Evolutionary conservation across 2,113 vertebrate genomes (phyloP).

Genomic region (Pica pica): DNA sequence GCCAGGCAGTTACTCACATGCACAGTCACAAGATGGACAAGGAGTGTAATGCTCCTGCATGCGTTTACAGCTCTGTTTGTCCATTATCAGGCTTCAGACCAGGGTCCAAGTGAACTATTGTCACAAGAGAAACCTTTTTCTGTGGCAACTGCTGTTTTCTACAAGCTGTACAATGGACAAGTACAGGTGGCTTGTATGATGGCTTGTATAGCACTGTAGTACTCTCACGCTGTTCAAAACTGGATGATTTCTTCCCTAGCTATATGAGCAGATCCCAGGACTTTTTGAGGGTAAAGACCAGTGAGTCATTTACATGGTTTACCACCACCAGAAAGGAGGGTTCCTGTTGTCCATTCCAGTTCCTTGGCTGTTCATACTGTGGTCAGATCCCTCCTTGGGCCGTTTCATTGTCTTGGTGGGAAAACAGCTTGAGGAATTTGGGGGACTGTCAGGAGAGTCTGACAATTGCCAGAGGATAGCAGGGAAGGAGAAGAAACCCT

Average conservation of each 20-base stretch:
- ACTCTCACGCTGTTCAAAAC: background rate
- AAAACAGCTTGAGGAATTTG: background rate
- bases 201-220: background rate
- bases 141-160: background rate
- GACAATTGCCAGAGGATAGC: background rate
- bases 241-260: background rate
- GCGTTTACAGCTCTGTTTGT: background rate
- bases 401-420: background rate
- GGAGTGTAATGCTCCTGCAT: background rate
- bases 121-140: background rate
- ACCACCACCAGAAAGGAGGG: background rate
- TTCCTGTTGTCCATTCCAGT: background rate
- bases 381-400: background rate
- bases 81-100: background rate
- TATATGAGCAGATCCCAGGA: background rate
- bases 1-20: background rate
- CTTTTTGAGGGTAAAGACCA: background rate
- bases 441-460: background rate
- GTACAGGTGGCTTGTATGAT: background rate
- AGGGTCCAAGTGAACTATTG: background rate
- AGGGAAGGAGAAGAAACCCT: background rate
- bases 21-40: background rate
- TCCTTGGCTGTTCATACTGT: background rate
- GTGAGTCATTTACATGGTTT: background rate
- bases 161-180: background rate